Conservation (phyloP, 2,888 invertebrate genomes). For the Pseudococcus longispinus region DNA sequence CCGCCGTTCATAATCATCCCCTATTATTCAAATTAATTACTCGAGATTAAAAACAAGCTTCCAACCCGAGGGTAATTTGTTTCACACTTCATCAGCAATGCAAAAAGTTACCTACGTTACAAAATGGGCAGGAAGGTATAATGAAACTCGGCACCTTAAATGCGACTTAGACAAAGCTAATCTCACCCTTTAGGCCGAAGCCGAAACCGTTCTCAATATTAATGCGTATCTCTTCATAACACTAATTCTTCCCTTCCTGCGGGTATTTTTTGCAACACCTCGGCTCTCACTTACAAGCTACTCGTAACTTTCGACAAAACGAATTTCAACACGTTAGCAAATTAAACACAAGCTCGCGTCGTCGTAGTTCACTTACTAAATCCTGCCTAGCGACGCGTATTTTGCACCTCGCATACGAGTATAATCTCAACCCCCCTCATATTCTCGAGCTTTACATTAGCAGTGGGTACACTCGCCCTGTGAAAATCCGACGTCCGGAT, state of each 20-base stretch:
- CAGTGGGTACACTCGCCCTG: background rate
- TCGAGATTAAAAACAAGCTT: background rate
- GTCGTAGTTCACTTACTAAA: background rate
- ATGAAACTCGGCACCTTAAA: background rate
- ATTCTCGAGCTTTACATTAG: background rate
- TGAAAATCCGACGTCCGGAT: background rate
- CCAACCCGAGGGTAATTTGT: background rate
- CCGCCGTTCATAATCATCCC: background rate
- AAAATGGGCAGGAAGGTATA: background rate
- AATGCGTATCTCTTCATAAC: constrained; percentile 4
- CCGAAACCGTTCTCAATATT: background rate
- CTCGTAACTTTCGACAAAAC: background rate
- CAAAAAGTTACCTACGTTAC: background rate
- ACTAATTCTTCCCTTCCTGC: background rate
- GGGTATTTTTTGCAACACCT: constrained; percentile 2
- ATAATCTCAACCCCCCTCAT: background rate
- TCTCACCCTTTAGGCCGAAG: background rate
- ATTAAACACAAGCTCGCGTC: background rate
- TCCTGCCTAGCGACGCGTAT: background rate
- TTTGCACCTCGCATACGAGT: background rate
- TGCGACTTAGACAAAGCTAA: background rate
- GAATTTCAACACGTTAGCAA: background rate
- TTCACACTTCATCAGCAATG: background rate
- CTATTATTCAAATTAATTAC: background rate
- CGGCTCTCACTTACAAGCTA: too few relatives aligned